Evolutionary conservation across 2,888 invertebrate genomes (phyloP).

Genomic region (Stenichneumon culpator): DNA sequence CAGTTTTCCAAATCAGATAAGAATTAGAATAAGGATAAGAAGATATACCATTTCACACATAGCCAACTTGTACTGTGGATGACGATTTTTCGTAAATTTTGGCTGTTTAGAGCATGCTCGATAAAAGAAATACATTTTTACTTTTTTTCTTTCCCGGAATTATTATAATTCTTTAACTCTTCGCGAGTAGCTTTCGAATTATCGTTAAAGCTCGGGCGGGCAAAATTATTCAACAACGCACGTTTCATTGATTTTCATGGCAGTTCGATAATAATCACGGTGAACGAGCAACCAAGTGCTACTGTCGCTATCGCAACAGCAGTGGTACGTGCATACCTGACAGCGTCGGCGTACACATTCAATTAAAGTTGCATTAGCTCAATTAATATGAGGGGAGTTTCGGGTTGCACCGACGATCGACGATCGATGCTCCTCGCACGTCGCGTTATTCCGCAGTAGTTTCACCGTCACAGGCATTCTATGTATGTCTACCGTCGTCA

Average conservation of each 20-base stretch:
- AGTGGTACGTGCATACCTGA: constrained; percentile 26
- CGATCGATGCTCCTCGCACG: constrained; percentile 46
- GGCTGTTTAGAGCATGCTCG: too few species aligned
- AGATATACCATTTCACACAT: too few species aligned
- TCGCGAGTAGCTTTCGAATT: not conserved
- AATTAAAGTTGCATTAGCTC: constrained; percentile 59
- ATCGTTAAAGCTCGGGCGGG: not conserved
- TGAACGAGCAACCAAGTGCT: constrained; percentile 32
- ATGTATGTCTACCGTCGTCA: constrained; percentile 2
- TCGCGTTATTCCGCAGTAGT: constrained; percentile 26
- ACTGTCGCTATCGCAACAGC: constrained; percentile 6
- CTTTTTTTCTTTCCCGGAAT: not conserved
- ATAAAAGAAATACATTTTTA: too few species aligned
- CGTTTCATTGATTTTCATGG: constrained; percentile 23
- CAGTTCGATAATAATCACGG: constrained; percentile 33
- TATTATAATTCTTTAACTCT: not conserved
- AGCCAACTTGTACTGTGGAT: too few species aligned
- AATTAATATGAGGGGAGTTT: constrained; percentile 43
- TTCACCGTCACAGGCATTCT: constrained; percentile 25
- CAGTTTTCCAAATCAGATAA: too few species aligned
- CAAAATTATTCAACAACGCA: not conserved
- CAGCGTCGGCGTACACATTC: constrained; percentile 43
- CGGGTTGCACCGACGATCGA: constrained; percentile 30
- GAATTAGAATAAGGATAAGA: too few species aligned
- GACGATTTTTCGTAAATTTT: too few species aligned